Percentiles rank a stretch among this genome's conserved stretches.
Evolutionary conservation across 2,888 invertebrate species (phyloP).

Genomic region (Notodonta ziczac): DNA sequence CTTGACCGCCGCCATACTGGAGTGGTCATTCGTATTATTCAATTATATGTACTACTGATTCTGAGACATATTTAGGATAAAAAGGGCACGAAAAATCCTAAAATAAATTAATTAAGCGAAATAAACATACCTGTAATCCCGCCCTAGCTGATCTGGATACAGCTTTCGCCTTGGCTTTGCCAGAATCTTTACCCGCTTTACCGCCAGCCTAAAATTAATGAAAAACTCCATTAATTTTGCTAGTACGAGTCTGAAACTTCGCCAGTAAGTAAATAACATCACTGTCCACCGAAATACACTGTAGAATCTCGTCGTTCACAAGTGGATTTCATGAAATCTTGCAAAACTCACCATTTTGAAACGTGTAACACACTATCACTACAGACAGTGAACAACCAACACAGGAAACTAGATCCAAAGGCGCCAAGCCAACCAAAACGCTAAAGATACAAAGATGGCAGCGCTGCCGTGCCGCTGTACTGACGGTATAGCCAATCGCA

Average conservation of each 20-base stretch:
- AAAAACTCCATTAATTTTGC: slow-evolving; percentile 84
- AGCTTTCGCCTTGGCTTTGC: slow-evolving; percentile 99
- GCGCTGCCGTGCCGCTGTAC: slow-evolving; percentile 55
- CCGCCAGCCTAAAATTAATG: slow-evolving; percentile 96
- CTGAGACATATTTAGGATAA: slow-evolving; percentile 11
- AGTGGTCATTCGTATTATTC: slow-evolving; percentile 78
- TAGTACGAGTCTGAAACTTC: slow-evolving; percentile 84
- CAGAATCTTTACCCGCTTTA: slow-evolving; percentile 99
- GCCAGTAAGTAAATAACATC: slow-evolving; percentile 77
- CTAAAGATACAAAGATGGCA: slow-evolving; percentile 74
- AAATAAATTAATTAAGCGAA: slow-evolving; percentile 58
- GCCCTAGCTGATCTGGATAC: slow-evolving; percentile 99
- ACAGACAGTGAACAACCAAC: slow-evolving; percentile 74
- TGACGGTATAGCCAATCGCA: slow-evolving; percentile 57
- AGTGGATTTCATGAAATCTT: slow-evolving; percentile 74
- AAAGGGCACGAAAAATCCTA: slow-evolving; percentile 59
- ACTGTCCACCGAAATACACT: slow-evolving; percentile 63
- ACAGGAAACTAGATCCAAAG: slow-evolving; percentile 69
- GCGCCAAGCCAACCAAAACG: slow-evolving; percentile 82
- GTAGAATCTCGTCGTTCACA: slow-evolving; percentile 55
- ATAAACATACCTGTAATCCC: slow-evolving; percentile 94
- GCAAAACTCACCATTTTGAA: slow-evolving; percentile 85
- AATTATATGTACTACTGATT: slow-evolving; percentile 59
- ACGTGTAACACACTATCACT: slow-evolving; percentile 81
- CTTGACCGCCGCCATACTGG: slow-evolving; percentile 74